These are phyloP conservation scores for Pheosia gnoma DNA, from an alignment of 2,888 invertebrate genomes.

Conservation along the genomic window DNA sequence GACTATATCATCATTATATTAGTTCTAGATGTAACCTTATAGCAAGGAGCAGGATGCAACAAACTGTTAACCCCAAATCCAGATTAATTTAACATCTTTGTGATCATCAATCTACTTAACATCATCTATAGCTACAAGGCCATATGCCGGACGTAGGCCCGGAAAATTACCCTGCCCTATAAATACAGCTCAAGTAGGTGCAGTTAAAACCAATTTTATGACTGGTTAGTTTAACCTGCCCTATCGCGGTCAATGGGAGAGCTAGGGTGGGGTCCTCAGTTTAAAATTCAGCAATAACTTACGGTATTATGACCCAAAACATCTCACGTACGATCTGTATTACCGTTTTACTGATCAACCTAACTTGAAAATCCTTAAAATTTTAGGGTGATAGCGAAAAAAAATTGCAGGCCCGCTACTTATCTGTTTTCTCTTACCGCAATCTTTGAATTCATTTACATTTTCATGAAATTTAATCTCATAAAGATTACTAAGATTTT, in stretches of 20 bases:
- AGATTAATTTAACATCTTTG: conserved; percentile 10
- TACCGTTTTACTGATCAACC: conserved; percentile 62
- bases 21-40: too few species aligned
- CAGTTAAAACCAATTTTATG: conserved; percentile 43
- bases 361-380: conserved; percentile 53
- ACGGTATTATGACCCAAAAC: conserved; percentile 57
- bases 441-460: conserved; percentile 23
- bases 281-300: conserved; percentile 72
- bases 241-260: conserved; percentile 48
- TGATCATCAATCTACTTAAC: background rate
- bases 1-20: too few species aligned
- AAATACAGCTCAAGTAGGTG: conserved; percentile 14
- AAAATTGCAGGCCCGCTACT: conserved; percentile 25
- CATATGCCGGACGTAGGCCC: background rate
- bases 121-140: background rate
- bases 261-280: conserved; percentile 35
- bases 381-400: conserved; percentile 63
- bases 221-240: conserved; percentile 44
- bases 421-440: conserved; percentile 21
- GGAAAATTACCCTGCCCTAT: conserved; percentile 4
- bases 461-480: background rate
- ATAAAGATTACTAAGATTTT: background rate
- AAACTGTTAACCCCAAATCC: background rate
- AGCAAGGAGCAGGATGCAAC: too few species aligned
- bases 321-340: conserved; percentile 82